Evolutionary conservation across 2,113 vertebrate species (phyloP), one percentile per base, ranked within the genome.

Genomic region (Ranitomeya variabilis): DNA sequence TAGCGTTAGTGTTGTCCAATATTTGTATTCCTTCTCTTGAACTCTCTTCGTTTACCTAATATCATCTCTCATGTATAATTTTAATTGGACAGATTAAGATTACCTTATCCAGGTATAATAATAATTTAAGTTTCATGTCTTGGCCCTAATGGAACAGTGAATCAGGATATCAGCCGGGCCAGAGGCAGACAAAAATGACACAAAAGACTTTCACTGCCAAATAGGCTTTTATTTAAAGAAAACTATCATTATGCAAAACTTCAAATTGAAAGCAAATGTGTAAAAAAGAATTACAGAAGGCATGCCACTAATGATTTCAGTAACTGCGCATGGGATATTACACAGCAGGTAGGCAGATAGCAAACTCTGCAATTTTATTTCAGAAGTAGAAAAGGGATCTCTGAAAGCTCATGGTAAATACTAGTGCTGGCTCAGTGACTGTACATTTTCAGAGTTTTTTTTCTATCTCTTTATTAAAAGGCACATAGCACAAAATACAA

Each of bases 261-360:
- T 85, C 82, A 89, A 89, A 84, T 89, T 89, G 87, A 89, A 89
- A 89, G 87, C 87, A 89, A 89, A 89, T 89, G 87, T 89, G 87
- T 85, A 89, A 89, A 89, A 89, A 89, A 85, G 87, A 89, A 89
- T 89, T 89, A 89, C 82, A 79, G 87, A 89, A 89, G 83, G 82
- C 67, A 85, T 79, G 87, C 87, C 82, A 89, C 87, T 89, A 89
- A 89, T 89, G 87, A 89, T 85, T 89, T 89, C 87, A 85, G 87
- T 89, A 89, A 89, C 87, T 89, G 87, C 45, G 55, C 87, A 89
- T 85, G 60, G 87, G 87, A 89, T 89, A 89, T 89, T 89, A 89
- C 87, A 84, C 87, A 89, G 87, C 87, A 89, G 87, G 87, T 89
- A 89, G 87, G 87, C 87, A 84, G 82, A 83, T 76, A 89, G 87